Conservation (phyloP, 1,140 invertebrate genomes). For the Drosophila sulfurigaster region DNA sequence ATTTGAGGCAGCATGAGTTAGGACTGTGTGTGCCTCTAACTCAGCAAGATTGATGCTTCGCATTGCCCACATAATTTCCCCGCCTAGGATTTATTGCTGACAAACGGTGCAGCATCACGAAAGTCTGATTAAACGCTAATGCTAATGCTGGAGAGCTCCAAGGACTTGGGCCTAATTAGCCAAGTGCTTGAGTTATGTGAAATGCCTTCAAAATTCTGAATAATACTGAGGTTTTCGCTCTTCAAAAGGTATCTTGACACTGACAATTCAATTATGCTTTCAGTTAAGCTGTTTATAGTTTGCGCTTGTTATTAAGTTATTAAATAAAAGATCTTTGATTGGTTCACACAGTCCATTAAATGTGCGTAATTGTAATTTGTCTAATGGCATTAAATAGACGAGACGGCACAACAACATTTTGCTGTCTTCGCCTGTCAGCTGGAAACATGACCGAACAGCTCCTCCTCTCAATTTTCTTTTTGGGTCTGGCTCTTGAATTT, state of each 20-base stretch:
- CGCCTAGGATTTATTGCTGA: slow-evolving; percentile 61
- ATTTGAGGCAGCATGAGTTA: not conserved
- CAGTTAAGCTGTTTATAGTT: slow-evolving; percentile 58
- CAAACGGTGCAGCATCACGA: slow-evolving; percentile 30
- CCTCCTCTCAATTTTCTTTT: not conserved
- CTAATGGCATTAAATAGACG: slow-evolving; percentile 31
- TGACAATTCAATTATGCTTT: slow-evolving; percentile 9
- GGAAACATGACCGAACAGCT: not conserved
- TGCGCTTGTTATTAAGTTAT: slow-evolving; percentile 37
- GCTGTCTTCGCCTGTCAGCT: not conserved
- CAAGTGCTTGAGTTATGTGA: slow-evolving; percentile 33
- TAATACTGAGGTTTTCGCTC: not conserved
- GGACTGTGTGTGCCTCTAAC: not conserved
- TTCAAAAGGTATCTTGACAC: not conserved
- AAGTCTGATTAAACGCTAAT: slow-evolving; percentile 46
- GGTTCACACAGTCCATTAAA: slow-evolving; percentile 27
- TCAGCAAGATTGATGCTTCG: slow-evolving; percentile 63
- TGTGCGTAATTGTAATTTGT: slow-evolving; percentile 27
- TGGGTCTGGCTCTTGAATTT: not conserved
- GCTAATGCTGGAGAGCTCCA: slow-evolving; percentile 15
- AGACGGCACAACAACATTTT: slow-evolving; percentile 11
- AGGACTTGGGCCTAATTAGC: slow-evolving; percentile 61
- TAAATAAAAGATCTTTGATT: slow-evolving; percentile 42
- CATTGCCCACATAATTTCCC: slow-evolving; percentile 55
- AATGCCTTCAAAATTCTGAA: not conserved